Conservation (phyloP, 2,888 invertebrate species). For the Lithosia quadra region DNA sequence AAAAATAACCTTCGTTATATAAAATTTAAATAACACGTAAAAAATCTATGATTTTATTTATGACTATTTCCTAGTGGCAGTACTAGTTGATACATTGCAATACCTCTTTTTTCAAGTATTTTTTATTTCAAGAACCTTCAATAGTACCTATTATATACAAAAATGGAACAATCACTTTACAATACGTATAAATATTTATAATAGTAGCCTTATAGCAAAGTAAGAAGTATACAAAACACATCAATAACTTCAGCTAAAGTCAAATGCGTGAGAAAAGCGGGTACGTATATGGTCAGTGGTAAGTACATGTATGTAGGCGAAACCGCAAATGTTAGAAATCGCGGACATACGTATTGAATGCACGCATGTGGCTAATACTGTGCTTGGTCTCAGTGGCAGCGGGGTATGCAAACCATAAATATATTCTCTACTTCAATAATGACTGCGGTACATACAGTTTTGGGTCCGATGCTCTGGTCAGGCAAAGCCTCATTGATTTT, state of each 20-base stretch:
- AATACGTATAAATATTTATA: background rate
- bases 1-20: background rate
- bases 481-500: too few species aligned
- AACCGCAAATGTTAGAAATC: slow-evolving; percentile 67
- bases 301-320: slow-evolving; percentile 49
- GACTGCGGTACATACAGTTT: background rate
- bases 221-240: background rate
- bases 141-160: background rate
- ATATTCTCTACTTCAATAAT: background rate
- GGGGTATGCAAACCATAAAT: too few species aligned
- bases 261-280: slow-evolving; percentile 31
- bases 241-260: background rate
- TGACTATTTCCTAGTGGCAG: background rate
- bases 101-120: background rate
- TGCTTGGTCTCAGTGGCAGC: slow-evolving; percentile 11
- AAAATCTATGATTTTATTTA: background rate
- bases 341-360: slow-evolving; percentile 58
- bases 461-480: too few species aligned
- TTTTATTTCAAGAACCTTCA: background rate
- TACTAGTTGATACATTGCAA: background rate
- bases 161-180: background rate
- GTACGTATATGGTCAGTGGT: slow-evolving; percentile 17
- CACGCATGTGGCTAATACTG: slow-evolving; percentile 24
- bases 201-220: too few species aligned
- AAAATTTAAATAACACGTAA: background rate